phyloP scores from a whole-genome alignment of 1,140 invertebrate genomes.

The Galleria mellonella region DNA sequence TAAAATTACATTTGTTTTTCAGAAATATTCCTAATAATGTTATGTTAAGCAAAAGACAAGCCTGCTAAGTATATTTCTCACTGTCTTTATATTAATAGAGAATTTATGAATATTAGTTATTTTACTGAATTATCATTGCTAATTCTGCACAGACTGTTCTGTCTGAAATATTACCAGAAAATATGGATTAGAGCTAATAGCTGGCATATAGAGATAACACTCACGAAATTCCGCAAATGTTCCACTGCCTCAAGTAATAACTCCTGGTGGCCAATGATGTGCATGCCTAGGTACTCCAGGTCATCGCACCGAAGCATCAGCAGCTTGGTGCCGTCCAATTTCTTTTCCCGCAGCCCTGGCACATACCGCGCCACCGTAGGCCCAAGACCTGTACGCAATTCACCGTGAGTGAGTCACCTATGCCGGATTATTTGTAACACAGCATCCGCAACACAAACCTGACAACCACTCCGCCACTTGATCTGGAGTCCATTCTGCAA shows the following conservation, averaged over 20 bases:
- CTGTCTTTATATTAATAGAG: too few relatives aligned
- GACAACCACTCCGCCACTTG: conserved; percentile 95
- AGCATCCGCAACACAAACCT: conserved; percentile 70
- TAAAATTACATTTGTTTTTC: too few relatives aligned
- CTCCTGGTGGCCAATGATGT: conserved; percentile 93
- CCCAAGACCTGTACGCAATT: conserved; percentile 81
- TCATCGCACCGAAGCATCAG: conserved; percentile 89
- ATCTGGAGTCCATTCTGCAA: conserved; percentile 93
- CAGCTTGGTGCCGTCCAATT: conserved; percentile 87
- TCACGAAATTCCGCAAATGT: conserved; percentile 89
- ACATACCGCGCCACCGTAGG: conserved; percentile 87
- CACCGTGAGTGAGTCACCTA: conserved; percentile 37
- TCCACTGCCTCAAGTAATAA: conserved; percentile 93
- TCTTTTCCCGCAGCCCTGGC: conserved; percentile 86
- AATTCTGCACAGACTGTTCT: too few relatives aligned
- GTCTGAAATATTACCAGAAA: too few relatives aligned
- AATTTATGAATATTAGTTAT: too few relatives aligned
- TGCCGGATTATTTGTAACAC: conserved; percentile 15
- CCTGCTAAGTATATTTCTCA: too few relatives aligned
- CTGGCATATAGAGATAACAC: conserved; percentile 39
- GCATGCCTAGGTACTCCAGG: conserved; percentile 88
- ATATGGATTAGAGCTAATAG: too few relatives aligned
- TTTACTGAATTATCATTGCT: too few relatives aligned
- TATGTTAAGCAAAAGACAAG: too few relatives aligned
- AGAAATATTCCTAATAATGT: too few relatives aligned